Conservation (phyloP, 1,140 invertebrate genomes). For the Papilio glaucus region DNA sequence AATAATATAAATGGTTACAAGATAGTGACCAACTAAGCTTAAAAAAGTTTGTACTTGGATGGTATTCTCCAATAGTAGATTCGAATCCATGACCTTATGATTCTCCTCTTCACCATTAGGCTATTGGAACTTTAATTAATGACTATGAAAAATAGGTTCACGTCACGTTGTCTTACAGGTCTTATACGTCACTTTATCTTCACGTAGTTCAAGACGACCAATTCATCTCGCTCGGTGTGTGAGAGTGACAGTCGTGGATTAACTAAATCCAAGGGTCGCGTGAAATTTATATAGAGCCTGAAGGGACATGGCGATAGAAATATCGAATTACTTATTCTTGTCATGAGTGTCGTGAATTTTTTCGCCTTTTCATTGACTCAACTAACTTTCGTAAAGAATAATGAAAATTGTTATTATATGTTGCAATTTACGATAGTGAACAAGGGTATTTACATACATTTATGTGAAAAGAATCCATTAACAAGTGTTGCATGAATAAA, state of each 20-base stretch:
- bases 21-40: too few relatives aligned
- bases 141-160: constrained; percentile 8
- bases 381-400: too few relatives aligned
- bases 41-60: too few relatives aligned
- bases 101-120: too few relatives aligned
- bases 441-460: too few relatives aligned
- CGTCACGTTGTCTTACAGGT: neutral
- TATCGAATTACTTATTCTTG: constrained; percentile 3
- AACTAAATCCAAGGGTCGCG: constrained; percentile 22
- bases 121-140: neutral
- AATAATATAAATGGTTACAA: too few relatives aligned
- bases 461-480: too few relatives aligned
- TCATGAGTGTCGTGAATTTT: neutral
- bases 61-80: too few relatives aligned
- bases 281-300: neutral
- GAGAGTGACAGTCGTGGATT: neutral
- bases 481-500: too few relatives aligned
- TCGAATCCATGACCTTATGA: too few relatives aligned
- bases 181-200: constrained; percentile 19
- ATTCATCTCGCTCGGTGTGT: neutral
- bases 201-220: neutral
- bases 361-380: constrained; percentile 1
- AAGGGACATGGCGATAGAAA: constrained; percentile 20
- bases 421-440: too few relatives aligned
- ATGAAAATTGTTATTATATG: too few relatives aligned